Evolutionary conservation across 1,140 invertebrate species (phyloP).

Genomic region (Drosophila kepulauana): DNA sequence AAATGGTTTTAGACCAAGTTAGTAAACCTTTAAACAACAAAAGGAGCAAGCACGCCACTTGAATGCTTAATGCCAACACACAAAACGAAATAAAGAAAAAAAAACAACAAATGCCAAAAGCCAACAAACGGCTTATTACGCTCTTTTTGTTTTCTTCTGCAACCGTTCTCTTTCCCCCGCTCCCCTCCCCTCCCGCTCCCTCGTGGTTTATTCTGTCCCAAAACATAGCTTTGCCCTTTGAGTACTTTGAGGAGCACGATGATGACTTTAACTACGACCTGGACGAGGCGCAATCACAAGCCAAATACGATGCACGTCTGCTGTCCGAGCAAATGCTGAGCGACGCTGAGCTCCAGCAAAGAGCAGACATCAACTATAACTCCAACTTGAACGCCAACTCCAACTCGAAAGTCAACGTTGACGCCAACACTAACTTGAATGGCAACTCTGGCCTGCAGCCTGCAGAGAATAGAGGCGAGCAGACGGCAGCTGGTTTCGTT

Average conservation of each 20-base stretch:
- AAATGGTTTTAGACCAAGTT: constrained; percentile 45
- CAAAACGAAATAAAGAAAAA: neutral
- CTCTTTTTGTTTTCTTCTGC: constrained; percentile 45
- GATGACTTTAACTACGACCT: constrained; percentile 81
- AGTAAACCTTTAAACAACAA: constrained; percentile 31
- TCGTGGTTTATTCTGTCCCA: neutral
- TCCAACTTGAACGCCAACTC: constrained; percentile 7
- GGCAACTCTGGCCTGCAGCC: constrained; percentile 13
- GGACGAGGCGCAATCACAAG: constrained; percentile 81
- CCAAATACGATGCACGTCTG: constrained; percentile 83
- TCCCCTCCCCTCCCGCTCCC: constrained; percentile 9
- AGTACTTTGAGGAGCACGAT: constrained; percentile 76
- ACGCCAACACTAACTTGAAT: constrained; percentile 35
- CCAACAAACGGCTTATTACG: constrained; percentile 57
- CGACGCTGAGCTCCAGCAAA: constrained; percentile 64
- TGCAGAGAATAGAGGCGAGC: constrained; percentile 5
- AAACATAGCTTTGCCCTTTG: constrained; percentile 67
- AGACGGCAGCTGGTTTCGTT: constrained; percentile 14
- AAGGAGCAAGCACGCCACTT: neutral
- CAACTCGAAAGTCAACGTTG: constrained; percentile 16
- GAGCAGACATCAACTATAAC: constrained; percentile 37
- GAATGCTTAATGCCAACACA: constrained; percentile 34
- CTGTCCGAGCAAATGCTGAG: constrained; percentile 82
- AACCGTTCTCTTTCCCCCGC: constrained; percentile 39
- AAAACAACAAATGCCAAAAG: constrained; percentile 40